phyloP scores from a whole-genome alignment of 2,888 invertebrate species.

The Dryobota labecula region DNA sequence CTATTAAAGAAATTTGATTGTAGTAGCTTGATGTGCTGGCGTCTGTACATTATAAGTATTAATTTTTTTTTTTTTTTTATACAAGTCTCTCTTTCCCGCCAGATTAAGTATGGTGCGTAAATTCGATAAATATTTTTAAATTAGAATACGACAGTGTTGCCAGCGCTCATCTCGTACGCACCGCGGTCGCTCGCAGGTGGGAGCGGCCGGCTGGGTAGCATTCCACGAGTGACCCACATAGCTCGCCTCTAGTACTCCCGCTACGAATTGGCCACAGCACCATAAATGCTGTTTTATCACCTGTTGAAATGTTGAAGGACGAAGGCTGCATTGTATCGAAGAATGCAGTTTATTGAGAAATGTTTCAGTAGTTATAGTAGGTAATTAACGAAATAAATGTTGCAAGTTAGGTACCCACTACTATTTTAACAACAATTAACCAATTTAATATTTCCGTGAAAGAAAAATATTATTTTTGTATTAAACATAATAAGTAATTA shows the following conservation, averaged over 20 bases:
- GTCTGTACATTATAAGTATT: too few relatives aligned
- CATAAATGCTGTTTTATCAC: conserved; percentile 41
- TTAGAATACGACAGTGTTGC: conserved; percentile 66
- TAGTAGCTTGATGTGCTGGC: too few relatives aligned
- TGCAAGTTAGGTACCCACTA: background rate
- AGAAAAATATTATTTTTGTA: background rate
- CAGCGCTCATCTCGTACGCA: conserved; percentile 70
- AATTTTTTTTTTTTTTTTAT: too few relatives aligned
- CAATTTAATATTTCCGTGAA: background rate
- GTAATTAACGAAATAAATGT: background rate
- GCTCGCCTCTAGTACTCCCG: conserved; percentile 68
- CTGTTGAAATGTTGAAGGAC: conserved; percentile 51
- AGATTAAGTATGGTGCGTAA: conserved; percentile 11
- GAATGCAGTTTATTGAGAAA: conserved; percentile 38
- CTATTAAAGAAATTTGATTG: too few relatives aligned
- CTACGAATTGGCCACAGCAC: conserved; percentile 60
- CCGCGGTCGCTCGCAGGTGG: conserved; percentile 77
- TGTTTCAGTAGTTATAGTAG: background rate
- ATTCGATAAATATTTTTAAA: conserved; percentile 56
- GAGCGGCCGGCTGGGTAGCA: conserved; percentile 87
- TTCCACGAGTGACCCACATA: conserved; percentile 89
- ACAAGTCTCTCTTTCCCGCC: background rate
- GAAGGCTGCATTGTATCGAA: conserved; percentile 22
- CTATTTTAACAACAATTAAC: too few relatives aligned
- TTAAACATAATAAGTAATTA: conserved; percentile 3